A percentile compares a stretch with the other conserved stretches of the same genome.
These are phyloP conservation scores for Toxotes lorentzi DNA, from an alignment of 2,797 vertebrate genomes.

Conservation along the genomic window DNA sequence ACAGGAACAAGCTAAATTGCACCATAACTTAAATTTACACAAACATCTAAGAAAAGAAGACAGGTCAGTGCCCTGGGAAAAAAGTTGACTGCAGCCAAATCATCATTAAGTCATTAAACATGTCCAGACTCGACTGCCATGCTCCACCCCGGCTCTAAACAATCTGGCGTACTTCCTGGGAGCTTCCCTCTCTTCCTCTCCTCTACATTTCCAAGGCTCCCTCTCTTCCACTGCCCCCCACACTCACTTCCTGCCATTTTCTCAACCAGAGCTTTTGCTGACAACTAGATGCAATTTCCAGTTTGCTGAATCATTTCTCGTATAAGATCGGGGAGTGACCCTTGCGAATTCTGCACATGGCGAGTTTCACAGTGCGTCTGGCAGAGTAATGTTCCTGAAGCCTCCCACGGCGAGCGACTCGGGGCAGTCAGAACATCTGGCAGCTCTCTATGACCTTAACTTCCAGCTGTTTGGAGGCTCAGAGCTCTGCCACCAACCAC, in stretches of 20 bases:
- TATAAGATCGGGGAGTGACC: conserved; percentile 9
- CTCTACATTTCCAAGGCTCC: conserved; percentile 43
- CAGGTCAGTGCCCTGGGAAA: conserved; percentile 58
- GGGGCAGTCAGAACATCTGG: conserved; percentile 73
- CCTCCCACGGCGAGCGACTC: conserved; percentile 54
- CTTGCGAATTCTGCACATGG: conserved; percentile 3
- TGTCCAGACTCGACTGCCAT: conserved; percentile 61
- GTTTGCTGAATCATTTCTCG: conserved; percentile 67
- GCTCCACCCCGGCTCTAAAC: conserved; percentile 64
- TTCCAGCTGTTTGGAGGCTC: conserved; percentile 75
- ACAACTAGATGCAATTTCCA: conserved; percentile 47
- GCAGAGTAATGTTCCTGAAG: conserved; percentile 18
- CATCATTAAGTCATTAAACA: conserved; percentile 74
- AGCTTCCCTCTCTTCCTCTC: conserved; percentile 61
- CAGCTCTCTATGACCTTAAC: conserved; percentile 70
- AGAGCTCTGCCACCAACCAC: conserved; percentile 76
- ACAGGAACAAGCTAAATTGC: conserved; percentile 14
- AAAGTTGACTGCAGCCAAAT: conserved; percentile 61
- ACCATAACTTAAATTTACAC: conserved; percentile 6
- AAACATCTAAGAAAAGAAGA: conserved; percentile 45
- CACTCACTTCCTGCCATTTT: conserved; percentile 62
- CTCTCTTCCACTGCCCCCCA: conserved; percentile 3
- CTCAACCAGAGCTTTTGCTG: conserved; percentile 48
- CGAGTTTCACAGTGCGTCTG: conserved; percentile 26
- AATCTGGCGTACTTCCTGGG: conserved; percentile 69